Evolutionary conservation across 2,797 vertebrate species (phyloP), one percentile per base, ranked within the genome.

Genomic region (Rhinella marina): DNA sequence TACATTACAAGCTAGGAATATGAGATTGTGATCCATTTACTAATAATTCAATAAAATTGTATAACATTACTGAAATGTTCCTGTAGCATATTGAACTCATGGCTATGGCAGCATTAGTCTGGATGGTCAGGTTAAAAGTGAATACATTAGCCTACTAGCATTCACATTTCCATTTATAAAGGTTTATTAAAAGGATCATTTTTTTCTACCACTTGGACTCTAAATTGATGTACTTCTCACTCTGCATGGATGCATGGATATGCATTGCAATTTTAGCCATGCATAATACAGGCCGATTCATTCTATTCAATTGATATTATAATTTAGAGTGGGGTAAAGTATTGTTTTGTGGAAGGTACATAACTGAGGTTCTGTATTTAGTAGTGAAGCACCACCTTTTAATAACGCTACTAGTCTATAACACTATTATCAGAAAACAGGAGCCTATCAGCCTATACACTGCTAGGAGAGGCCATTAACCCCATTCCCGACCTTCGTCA

Each of bases 51-150:
- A 77, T 77, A 12, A 54, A 2, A 77, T 52, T 52, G 14, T 77
- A 77, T 77, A 52, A 54, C 73, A 25, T 52, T 52, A 12, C 73
- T 54, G 73, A 77, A 52, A 77, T 77, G 25, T 77, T 77, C 50
- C 25, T 54, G 54, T 52, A 77, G 50, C 52, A 54, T 75, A n/a
- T 41, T 52, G n/a, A 73, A 48, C 70, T 75, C 3, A 21, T n/a
- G 72, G 41, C 72, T 50, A 23, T 14, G 9, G 41, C 21, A 52
- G 41, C 72, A n/a, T 1, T 75, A 21, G 11, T 21, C 21, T 50
- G 21, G 10, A 50, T n/a, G 13, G 17, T 48, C 72, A 23, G 41
- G 72, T 50, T 48, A 52, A n/a, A n/a, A 75, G 21, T 50, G 72
- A 75, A 75, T 75, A 75, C 19, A 52, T 75, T 75, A 48, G 19